These are phyloP conservation scores for Amblyopsis rosae DNA, from an alignment of 2,113 vertebrate species.

Conservation along the genomic window DNA sequence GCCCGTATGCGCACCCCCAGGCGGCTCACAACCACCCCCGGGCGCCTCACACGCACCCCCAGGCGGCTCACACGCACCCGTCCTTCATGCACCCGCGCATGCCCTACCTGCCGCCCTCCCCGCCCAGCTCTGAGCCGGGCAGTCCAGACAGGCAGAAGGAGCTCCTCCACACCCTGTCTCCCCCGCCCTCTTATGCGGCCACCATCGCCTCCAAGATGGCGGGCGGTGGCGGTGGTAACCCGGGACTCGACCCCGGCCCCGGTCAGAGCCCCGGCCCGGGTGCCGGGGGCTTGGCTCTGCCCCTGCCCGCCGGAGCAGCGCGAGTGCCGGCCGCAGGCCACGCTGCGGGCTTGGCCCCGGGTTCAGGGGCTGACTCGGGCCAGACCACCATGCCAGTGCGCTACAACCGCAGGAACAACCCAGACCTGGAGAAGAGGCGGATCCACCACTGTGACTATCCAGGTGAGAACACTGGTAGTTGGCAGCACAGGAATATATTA, in stretches of 20 bases:
- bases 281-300: constrained; percentile 56
- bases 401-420: constrained; percentile 97
- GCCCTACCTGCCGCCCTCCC: constrained; percentile 94
- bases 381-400: constrained; percentile 80
- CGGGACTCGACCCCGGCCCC: constrained; percentile 52
- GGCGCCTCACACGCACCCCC: constrained; percentile 50
- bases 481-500: neutral
- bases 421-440: constrained; percentile 94
- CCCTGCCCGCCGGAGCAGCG: constrained; percentile 34
- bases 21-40: constrained; percentile 46
- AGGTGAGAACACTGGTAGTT: constrained; percentile 73
- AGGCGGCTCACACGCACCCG: constrained; percentile 46
- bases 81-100: constrained; percentile 83
- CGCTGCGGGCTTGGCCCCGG: constrained; percentile 69
- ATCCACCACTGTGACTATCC: constrained; percentile 98
- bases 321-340: constrained; percentile 51
- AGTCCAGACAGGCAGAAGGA: constrained; percentile 96
- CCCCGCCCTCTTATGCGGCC: constrained; percentile 94
- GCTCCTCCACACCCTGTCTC: constrained; percentile 92
- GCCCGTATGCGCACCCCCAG: constrained; percentile 26
- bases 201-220: constrained; percentile 96
- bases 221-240: constrained; percentile 67
- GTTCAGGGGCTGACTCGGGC: constrained; percentile 67
- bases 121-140: constrained; percentile 94
- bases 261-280: constrained; percentile 34